These are phyloP conservation scores for Pollenia angustigena DNA, from an alignment of 2,888 invertebrate species.

Conservation along the genomic window DNA sequence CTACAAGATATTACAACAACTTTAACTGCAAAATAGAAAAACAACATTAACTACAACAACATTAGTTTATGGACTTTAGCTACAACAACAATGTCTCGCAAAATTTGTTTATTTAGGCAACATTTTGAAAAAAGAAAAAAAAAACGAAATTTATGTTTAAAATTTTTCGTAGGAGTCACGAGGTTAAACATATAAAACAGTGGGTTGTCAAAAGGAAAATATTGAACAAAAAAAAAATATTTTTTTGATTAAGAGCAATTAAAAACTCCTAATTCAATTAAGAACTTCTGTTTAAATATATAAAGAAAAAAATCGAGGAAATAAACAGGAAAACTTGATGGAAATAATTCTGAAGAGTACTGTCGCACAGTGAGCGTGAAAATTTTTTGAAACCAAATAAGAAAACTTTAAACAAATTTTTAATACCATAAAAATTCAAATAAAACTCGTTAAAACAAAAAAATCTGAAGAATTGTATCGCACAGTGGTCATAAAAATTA, in stretches of 20 bases:
- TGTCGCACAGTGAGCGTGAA: no score
- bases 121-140: background rate
- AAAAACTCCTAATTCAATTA: background rate
- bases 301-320: no score
- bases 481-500: no score
- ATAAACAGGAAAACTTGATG: no score
- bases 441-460: no score
- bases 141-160: constrained; percentile 11
- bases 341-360: no score
- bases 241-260: background rate
- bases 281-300: no score
- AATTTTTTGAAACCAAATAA: no score
- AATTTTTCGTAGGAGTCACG: constrained; percentile 68
- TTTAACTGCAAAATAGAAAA: constrained; percentile 7
- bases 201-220: constrained; percentile 27
- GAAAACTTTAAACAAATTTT: no score
- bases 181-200: constrained; percentile 69
- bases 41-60: constrained; percentile 33
- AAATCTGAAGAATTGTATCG: no score
- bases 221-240: background rate
- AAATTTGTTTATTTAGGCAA: constrained; percentile 64
- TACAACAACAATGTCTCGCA: constrained; percentile 34
- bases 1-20: constrained; percentile 37
- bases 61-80: constrained; percentile 2
- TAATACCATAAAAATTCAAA: no score